Evolutionary conservation across 2,797 vertebrate species (phyloP).

Genomic region (Rousettus madagascariensis): DNA sequence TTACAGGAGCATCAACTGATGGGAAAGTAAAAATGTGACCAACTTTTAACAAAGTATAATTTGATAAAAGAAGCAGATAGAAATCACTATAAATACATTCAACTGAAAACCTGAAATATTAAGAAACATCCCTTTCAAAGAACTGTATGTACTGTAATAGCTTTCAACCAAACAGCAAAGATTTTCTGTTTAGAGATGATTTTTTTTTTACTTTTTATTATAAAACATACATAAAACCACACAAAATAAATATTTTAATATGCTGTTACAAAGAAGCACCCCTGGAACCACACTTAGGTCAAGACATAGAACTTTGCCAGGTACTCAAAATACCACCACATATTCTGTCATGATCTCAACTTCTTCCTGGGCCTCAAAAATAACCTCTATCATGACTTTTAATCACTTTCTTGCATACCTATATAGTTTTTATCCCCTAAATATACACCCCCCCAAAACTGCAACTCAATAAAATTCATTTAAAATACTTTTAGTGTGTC

Average conservation of each 20-base stretch:
- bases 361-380: not conserved
- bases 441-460: not conserved
- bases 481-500: not conserved
- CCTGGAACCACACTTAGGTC: not conserved
- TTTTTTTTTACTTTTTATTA: conserved; percentile 11
- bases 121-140: conserved; percentile 5
- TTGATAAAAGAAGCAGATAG: conserved; percentile 30
- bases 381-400: not conserved
- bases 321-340: not conserved
- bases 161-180: not conserved
- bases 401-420: not conserved
- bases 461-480: not conserved
- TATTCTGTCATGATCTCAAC: not conserved
- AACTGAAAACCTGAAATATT: conserved; percentile 32
- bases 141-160: not conserved
- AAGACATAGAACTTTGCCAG: not conserved
- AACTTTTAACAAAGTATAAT: conserved; percentile 65
- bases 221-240: not conserved
- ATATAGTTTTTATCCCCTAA: not conserved
- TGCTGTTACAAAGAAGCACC: not conserved
- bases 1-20: conserved; percentile 52
- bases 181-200: not conserved
- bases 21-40: conserved; percentile 62
- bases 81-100: conserved; percentile 22
- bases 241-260: conserved; percentile 7